phyloP scores from a whole-genome alignment of 92 coral and sea anemone genomes.

The Porites divaricata region DNA sequence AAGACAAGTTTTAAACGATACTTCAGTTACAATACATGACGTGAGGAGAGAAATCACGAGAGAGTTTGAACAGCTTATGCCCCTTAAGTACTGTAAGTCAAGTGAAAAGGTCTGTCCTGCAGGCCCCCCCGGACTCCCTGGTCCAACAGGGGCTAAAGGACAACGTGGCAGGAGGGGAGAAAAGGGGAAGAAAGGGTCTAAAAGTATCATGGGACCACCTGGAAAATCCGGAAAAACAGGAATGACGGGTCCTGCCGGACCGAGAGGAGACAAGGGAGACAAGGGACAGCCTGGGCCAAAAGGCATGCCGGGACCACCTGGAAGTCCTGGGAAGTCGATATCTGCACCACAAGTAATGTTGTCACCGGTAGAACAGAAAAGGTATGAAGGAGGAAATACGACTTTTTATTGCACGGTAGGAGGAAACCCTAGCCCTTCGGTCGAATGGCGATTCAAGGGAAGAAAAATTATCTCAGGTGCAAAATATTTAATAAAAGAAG shows the following conservation, averaged over 20 bases:
- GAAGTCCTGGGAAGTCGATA: no score
- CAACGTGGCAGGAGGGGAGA: background rate
- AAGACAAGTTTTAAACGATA: background rate
- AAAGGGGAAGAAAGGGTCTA: background rate
- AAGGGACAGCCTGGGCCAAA: no score
- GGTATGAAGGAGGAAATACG: background rate
- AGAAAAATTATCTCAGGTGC: background rate
- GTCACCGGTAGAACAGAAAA: background rate
- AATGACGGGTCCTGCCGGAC: no score
- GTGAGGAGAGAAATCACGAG: slow-evolving; percentile 5
- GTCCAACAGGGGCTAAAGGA: slow-evolving; percentile 3
- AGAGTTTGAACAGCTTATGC: slow-evolving; percentile 10
- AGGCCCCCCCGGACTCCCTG: slow-evolving; percentile 26
- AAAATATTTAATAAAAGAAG: background rate
- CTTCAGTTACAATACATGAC: background rate
- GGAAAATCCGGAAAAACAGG: no score
- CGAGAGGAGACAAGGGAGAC: no score
- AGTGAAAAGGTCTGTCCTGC: slow-evolving; percentile 29
- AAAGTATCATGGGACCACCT: slow-evolving; percentile 4
- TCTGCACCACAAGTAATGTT: slow-evolving; percentile 8
- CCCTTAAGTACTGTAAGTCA: slow-evolving; percentile 27
- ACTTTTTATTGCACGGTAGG: background rate
- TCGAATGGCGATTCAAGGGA: background rate
- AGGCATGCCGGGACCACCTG: no score
- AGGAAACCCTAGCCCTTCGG: background rate